Evolutionary conservation across 2,113 vertebrate genomes (phyloP).

Genomic region (Bambusicola thoracicus): DNA sequence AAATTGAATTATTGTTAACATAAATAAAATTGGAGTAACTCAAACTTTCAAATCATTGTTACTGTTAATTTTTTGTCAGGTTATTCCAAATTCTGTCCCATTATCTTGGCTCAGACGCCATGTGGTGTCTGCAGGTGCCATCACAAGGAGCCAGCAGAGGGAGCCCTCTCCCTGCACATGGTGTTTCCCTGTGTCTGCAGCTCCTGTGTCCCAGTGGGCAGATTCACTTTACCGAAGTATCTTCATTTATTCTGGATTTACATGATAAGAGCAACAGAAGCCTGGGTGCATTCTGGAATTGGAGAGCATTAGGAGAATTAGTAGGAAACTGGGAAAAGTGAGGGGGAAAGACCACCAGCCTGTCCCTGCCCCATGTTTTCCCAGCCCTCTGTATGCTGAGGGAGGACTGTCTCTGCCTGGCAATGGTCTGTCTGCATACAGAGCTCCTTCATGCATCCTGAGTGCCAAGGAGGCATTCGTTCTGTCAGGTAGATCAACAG

Average conservation of each 20-base stretch:
- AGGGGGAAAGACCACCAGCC: background rate
- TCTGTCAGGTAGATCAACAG: background rate
- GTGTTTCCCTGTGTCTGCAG: background rate
- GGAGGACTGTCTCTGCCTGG: background rate
- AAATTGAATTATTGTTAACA: background rate
- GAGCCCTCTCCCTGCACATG: background rate
- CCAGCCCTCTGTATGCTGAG: background rate
- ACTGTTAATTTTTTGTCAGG: background rate
- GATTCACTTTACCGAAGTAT: background rate
- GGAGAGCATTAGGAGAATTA: background rate
- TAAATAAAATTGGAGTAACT: background rate
- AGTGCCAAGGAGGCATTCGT: background rate
- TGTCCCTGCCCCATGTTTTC: background rate
- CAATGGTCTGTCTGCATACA: background rate
- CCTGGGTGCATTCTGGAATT: background rate
- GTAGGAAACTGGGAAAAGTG: background rate
- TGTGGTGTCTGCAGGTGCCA: background rate
- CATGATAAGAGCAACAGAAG: background rate
- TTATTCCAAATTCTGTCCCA: background rate
- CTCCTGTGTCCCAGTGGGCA: background rate
- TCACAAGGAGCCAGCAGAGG: constrained; percentile 17
- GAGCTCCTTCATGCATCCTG: background rate
- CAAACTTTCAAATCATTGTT: background rate
- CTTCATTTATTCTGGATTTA: background rate
- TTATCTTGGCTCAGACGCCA: background rate